Percentiles rank a stretch among this genome's conserved stretches.
phyloP scores from a whole-genome alignment of 2,113 vertebrate species.

The Nannospalax galili region DNA sequence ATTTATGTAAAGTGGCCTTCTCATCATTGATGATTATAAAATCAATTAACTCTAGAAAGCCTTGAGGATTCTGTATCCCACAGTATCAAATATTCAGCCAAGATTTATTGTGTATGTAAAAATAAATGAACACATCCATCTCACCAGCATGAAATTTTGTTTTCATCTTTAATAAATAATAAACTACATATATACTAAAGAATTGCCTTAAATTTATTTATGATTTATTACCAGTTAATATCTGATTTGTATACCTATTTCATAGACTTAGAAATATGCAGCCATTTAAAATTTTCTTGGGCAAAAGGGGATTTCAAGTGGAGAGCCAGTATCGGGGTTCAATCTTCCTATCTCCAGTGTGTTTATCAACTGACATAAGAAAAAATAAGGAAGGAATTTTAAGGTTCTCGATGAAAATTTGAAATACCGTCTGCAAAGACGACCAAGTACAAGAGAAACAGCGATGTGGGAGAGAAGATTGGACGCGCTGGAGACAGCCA shows the following conservation, averaged over 20 bases:
- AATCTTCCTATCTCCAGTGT: background rate
- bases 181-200: background rate
- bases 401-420: background rate
- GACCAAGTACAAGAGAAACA: background rate
- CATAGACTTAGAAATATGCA: background rate
- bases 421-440: background rate
- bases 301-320: too few species aligned
- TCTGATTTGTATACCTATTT: background rate
- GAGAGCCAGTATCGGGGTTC: too few species aligned
- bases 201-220: background rate
- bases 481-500: background rate
- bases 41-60: background rate
- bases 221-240: background rate
- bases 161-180: background rate
- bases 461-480: background rate
- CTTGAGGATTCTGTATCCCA: background rate
- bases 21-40: background rate
- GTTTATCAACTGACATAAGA: background rate
- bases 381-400: background rate
- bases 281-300: too few species aligned
- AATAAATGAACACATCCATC: background rate
- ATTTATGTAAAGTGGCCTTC: background rate
- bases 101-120: background rate
- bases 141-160: background rate
- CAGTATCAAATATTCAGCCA: background rate